Base-by-base conservation (phyloP, 2,113 vertebrate genomes). In the Dicerorhinus sumatrensis region DNA sequence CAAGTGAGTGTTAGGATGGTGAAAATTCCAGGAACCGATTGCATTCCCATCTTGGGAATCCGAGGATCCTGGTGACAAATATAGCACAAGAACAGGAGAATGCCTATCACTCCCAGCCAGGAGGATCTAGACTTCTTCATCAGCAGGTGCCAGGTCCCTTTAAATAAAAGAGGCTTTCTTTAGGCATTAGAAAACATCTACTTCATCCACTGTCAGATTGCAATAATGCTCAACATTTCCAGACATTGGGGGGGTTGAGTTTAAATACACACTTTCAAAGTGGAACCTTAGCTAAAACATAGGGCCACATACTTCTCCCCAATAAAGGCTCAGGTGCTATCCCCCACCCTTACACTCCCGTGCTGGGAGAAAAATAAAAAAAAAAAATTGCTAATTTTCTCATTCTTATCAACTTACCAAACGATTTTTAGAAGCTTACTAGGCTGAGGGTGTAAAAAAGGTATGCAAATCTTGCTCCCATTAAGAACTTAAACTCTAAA, bases 381-480 rank as follows among this genome's bases (percentile, higher is more conserved):
- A 42, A 46, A 33, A 46, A 36, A 27, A 60, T 5, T 95, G 27
- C 42, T 17, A 81, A 29, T 80, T 39, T 80, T 84, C 33, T 76
- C 54, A 89, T 94, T 92, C 36, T 75, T 60, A 67, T 60, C 89
- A 85, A 58, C 36, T 46, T 96, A 46, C 23, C 25, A 89, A 93
- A 56, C 13, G 70, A 58, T 23, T 62, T 90, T 77, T 81, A 89
- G 60, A 80, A 82, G 20, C 17, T 63, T 63, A 21, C 10, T 73
- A 33, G 33, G 11, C 33, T 69, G 5, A 80, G 14, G 60, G 60
- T 70, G 1, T 89, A 13, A 81, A 84, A 62, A 95, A 25, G 8
- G 5, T n/a, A 91, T 75, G 42, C 82, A 96, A 93, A 84, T 97
- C 75, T 63, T 63, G 36, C 21, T 91, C 42, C 42, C 89, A 60